phyloP scores from a whole-genome alignment of 2,113 vertebrate species.

The Rana temporaria region DNA sequence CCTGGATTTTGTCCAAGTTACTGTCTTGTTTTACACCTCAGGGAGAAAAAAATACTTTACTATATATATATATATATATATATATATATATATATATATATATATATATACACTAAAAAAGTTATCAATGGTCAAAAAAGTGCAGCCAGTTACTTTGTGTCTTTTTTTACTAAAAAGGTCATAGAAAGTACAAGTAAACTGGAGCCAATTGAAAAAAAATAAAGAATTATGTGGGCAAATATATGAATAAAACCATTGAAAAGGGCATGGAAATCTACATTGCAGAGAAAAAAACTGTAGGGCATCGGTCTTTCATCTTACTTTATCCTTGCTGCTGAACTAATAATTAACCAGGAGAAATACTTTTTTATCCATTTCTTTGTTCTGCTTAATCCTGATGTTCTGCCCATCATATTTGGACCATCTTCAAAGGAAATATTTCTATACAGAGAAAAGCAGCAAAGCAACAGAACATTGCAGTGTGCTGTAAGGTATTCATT shows the following conservation, averaged over 20 bases:
- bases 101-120: neutral
- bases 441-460: constrained; percentile 11
- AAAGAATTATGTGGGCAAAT: constrained; percentile 43
- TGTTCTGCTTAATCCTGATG: constrained; percentile 55
- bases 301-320: constrained; percentile 62
- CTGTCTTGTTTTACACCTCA: no score
- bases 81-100: neutral
- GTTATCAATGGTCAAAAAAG: constrained; percentile 12
- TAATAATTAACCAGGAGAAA: constrained; percentile 67
- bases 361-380: constrained; percentile 58
- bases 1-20: no score
- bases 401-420: constrained; percentile 61
- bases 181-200: constrained; percentile 43
- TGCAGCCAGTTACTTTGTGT: neutral
- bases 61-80: neutral
- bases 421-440: constrained; percentile 57
- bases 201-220: constrained; percentile 12
- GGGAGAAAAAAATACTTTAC: neutral
- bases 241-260: constrained; percentile 61
- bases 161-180: constrained; percentile 38
- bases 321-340: constrained; percentile 57
- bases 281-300: constrained; percentile 60
- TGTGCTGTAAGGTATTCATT: constrained; percentile 13
- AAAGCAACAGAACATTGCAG: constrained; percentile 7
- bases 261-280: constrained; percentile 63